Evolutionary conservation across 2,888 invertebrate species (phyloP).

Genomic region (Lithophane semibrunnea): DNA sequence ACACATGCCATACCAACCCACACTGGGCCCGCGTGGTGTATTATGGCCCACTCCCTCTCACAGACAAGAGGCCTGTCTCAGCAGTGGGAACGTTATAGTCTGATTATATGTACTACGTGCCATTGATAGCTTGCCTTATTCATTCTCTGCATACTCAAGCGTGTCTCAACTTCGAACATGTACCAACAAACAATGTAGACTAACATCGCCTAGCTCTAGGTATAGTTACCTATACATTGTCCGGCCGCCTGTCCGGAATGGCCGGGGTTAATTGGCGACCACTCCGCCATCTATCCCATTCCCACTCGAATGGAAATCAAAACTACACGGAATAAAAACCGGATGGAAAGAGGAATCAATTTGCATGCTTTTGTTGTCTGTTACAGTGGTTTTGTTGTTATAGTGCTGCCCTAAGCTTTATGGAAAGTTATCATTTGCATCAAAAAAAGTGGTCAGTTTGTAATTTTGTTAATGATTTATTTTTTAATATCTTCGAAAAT

Average conservation of each 20-base stretch:
- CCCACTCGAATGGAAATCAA: slow-evolving; percentile 35
- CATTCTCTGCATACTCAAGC: too few species aligned
- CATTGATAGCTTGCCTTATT: neutral
- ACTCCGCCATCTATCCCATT: slow-evolving; percentile 33
- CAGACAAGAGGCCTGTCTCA: neutral
- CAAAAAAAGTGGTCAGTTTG: neutral
- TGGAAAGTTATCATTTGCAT: neutral
- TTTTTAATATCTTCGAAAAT: neutral
- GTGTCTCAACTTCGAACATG: neutral
- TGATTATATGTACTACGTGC: neutral
- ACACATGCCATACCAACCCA: neutral
- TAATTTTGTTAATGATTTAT: neutral
- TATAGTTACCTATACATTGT: neutral
- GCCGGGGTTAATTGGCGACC: slow-evolving; percentile 41
- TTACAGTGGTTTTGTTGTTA: neutral
- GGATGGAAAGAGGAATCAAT: slow-evolving; percentile 10
- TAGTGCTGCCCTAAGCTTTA: neutral
- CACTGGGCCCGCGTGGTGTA: neutral
- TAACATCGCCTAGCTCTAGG: neutral
- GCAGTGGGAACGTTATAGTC: too few species aligned
- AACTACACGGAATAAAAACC: slow-evolving; percentile 29
- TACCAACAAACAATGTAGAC: slow-evolving; percentile 10
- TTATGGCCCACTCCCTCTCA: neutral
- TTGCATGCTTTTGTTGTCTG: slow-evolving; percentile 19
- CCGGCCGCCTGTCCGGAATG: slow-evolving; percentile 8